Conservation (phyloP, 2,888 invertebrate species). For the Eristalinus sepulchralis region DNA sequence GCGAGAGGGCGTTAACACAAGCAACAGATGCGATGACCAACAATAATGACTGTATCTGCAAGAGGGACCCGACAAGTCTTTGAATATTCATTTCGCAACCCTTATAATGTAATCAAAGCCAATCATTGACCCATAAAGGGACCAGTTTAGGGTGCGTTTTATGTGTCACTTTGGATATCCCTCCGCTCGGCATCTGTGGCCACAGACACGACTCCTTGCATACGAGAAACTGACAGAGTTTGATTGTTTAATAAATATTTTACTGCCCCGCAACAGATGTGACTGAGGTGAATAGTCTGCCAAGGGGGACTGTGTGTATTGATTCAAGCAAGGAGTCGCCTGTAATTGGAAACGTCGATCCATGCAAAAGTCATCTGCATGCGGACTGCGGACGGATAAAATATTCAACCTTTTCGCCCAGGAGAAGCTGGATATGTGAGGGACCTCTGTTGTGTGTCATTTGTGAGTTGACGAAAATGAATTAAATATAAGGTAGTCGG, state of each 20-base stretch:
- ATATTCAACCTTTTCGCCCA: constrained; percentile 14
- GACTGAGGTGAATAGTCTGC: constrained; percentile 10
- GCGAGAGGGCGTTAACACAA: constrained; percentile 46
- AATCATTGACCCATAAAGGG: constrained; percentile 18
- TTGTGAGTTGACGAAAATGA: constrained; percentile 1
- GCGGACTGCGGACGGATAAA: constrained; percentile 17
- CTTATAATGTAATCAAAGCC: constrained; percentile 16
- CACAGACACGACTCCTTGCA: not conserved
- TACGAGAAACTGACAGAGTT: constrained; percentile 32
- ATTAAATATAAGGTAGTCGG: constrained; percentile 3
- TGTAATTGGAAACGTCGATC: constrained; percentile 11
- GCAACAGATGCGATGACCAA: constrained; percentile 50
- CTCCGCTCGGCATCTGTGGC: constrained; percentile 33
- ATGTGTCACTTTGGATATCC: not conserved
- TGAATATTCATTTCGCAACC: constrained; percentile 20
- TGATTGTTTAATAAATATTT: constrained; percentile 65
- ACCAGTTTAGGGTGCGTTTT: not conserved
- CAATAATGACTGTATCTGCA: constrained; percentile 49
- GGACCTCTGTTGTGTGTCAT: not conserved
- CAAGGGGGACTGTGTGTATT: constrained; percentile 14
- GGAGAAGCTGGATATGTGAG: not conserved
- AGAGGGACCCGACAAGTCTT: not conserved
- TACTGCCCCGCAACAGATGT: constrained; percentile 35
- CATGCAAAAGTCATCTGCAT: constrained; percentile 21
- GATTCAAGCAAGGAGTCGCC: not conserved